Percentiles rank a stretch among this genome's conserved stretches.
These are phyloP conservation scores for Hypocryptadius cinnamomeus DNA, from an alignment of 2,113 vertebrate genomes.

Conservation along the genomic window DNA sequence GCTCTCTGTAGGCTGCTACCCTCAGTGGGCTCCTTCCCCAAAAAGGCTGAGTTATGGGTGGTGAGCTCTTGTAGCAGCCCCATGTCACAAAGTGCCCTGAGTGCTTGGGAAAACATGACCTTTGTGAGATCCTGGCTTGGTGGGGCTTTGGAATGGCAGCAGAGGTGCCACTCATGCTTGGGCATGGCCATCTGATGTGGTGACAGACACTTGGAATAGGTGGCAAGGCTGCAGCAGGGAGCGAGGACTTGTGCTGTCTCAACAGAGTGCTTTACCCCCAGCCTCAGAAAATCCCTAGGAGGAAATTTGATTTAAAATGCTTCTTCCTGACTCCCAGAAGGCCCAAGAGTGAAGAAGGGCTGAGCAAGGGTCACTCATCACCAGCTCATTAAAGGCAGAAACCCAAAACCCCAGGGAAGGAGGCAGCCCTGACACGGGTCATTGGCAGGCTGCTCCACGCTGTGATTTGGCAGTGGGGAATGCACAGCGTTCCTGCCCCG, in stretches of 20 bases:
- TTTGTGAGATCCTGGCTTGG: not conserved
- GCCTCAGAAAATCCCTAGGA: not conserved
- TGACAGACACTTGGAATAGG: not conserved
- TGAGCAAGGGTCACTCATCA: slow-evolving; percentile 2
- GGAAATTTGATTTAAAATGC: not conserved
- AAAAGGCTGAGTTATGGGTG: accelerated
- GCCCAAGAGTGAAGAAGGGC: not conserved
- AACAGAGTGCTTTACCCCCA: not conserved
- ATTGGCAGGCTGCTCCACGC: not conserved
- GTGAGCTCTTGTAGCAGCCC: not conserved
- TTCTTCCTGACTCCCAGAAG: not conserved
- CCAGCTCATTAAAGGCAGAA: slow-evolving; percentile 18
- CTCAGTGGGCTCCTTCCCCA: too few relatives aligned
- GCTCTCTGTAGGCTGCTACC: not conserved
- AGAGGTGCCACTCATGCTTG: not conserved
- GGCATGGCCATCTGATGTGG: accelerated
- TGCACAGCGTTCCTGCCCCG: too few relatives aligned
- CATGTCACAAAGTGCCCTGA: not conserved
- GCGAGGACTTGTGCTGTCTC: not conserved
- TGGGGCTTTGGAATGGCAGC: not conserved
- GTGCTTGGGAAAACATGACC: not conserved
- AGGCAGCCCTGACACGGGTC: not conserved
- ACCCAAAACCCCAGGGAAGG: not conserved
- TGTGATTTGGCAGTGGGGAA: not conserved
- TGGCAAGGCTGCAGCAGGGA: accelerated